Evolutionary conservation across 1,140 invertebrate genomes (phyloP).

Genomic region (Rhyacophila brunnea): DNA sequence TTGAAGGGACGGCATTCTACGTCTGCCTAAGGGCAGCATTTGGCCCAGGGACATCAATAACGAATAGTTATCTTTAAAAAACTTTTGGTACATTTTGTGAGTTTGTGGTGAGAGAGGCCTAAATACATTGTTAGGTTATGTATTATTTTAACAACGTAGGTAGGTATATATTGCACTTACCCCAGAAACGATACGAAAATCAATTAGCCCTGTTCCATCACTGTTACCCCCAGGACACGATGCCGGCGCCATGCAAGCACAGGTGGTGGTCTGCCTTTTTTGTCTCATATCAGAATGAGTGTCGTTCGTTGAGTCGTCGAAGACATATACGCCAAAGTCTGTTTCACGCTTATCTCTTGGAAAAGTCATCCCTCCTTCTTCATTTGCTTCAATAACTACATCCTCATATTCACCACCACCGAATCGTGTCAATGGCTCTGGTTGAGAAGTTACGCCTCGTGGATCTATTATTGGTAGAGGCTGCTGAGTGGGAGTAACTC

Average conservation of each 20-base stretch:
- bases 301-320: too few relatives aligned
- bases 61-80: too few relatives aligned
- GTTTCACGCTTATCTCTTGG: slow-evolving; percentile 39
- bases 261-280: slow-evolving; percentile 29
- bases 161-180: slow-evolving; percentile 42
- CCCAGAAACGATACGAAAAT: slow-evolving; percentile 61
- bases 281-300: background rate
- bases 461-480: slow-evolving; percentile 41
- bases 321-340: too few relatives aligned
- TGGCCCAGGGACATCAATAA: too few relatives aligned
- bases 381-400: slow-evolving; percentile 21
- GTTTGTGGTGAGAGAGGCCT: too few relatives aligned
- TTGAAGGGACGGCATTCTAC: too few relatives aligned
- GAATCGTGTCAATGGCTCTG: slow-evolving; percentile 32
- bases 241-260: slow-evolving; percentile 45
- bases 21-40: too few relatives aligned
- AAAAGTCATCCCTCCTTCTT: slow-evolving; percentile 31
- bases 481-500: background rate
- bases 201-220: slow-evolving; percentile 54
- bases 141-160: too few relatives aligned
- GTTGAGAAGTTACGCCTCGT: slow-evolving; percentile 39
- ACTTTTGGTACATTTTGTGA: too few relatives aligned
- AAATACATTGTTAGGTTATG: too few relatives aligned
- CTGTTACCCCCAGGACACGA: slow-evolving; percentile 40
- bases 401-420: slow-evolving; percentile 22